These are phyloP conservation scores for Sipha maydis DNA, from an alignment of 2,888 invertebrate genomes.

Conservation along the genomic window DNA sequence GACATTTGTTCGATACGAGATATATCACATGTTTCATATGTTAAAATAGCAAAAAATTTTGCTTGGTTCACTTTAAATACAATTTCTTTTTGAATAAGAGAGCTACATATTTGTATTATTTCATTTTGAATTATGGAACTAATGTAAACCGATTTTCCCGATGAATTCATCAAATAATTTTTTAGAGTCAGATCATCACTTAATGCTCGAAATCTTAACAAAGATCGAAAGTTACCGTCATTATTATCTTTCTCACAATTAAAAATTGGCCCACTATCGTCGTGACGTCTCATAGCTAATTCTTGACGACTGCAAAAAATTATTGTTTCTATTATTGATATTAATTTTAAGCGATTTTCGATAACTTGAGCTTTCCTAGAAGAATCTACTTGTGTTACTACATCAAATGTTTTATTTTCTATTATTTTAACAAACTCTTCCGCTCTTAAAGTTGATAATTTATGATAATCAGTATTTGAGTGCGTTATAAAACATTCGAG, in stretches of 20 bases:
- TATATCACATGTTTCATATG: neutral
- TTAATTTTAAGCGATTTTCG: neutral
- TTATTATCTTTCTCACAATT: no score
- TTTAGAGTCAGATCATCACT: neutral
- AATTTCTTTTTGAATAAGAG: conserved; percentile 64
- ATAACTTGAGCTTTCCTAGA: conserved; percentile 7
- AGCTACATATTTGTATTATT: conserved; percentile 64
- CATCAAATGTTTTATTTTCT: conserved; percentile 2
- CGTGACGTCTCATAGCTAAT: conserved; percentile 1
- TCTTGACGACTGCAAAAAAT: conserved; percentile 10
- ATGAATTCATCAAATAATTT: no score
- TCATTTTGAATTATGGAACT: no score
- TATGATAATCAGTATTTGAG: conserved; percentile 34
- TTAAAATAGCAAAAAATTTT: conserved; percentile 63
- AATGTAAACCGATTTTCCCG: no score
- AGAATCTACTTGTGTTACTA: neutral
- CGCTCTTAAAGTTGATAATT: conserved; percentile 35
- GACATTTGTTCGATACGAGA: no score
- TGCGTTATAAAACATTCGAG: conserved; percentile 34
- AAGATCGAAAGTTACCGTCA: no score
- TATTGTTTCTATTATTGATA: conserved; percentile 5
- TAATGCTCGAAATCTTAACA: conserved; percentile 59
- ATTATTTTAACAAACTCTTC: conserved; percentile 31
- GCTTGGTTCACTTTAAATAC: conserved; percentile 63
- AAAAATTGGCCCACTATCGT: neutral